These are phyloP conservation scores for Lordiphosa clarofinis DNA, from an alignment of 1,140 invertebrate species.

Conservation along the genomic window DNA sequence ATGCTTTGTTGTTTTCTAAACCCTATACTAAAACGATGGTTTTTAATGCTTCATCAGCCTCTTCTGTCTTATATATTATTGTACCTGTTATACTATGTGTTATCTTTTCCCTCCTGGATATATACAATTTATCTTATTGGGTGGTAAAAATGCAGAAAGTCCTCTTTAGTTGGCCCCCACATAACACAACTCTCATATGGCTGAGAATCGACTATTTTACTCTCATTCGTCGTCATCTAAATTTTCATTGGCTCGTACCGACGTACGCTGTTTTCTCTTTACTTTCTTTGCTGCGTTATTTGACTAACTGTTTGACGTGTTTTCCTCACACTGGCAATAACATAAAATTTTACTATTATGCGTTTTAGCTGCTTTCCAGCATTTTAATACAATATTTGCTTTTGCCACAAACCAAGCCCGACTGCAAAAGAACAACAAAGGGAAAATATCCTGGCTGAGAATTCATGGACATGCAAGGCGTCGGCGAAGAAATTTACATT, in stretches of 20 bases:
- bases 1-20: too few relatives aligned
- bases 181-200: too few relatives aligned
- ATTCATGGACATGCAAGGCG: slow-evolving; percentile 78
- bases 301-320: slow-evolving; percentile 78
- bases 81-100: too few relatives aligned
- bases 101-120: too few relatives aligned
- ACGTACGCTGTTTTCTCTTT: slow-evolving; percentile 45
- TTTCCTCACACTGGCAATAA: slow-evolving; percentile 77
- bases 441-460: slow-evolving; percentile 51
- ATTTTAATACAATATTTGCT: slow-evolving; percentile 79
- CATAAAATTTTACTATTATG: slow-evolving; percentile 80
- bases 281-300: slow-evolving; percentile 56
- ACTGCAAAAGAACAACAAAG: slow-evolving; percentile 38
- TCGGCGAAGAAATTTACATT: slow-evolving; percentile 70
- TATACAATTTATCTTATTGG: too few relatives aligned
- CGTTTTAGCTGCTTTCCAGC: slow-evolving; percentile 79
- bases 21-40: too few relatives aligned
- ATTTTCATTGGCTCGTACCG: slow-evolving; percentile 60
- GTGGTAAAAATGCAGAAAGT: too few relatives aligned
- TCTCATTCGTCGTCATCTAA: slow-evolving; percentile 45
- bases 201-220: too few relatives aligned
- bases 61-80: too few relatives aligned
- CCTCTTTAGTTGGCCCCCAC: too few relatives aligned
- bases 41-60: too few relatives aligned
- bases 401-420: slow-evolving; percentile 19